Conservation (phyloP, 2,888 invertebrate species). For the Drosophila borealis region DNA sequence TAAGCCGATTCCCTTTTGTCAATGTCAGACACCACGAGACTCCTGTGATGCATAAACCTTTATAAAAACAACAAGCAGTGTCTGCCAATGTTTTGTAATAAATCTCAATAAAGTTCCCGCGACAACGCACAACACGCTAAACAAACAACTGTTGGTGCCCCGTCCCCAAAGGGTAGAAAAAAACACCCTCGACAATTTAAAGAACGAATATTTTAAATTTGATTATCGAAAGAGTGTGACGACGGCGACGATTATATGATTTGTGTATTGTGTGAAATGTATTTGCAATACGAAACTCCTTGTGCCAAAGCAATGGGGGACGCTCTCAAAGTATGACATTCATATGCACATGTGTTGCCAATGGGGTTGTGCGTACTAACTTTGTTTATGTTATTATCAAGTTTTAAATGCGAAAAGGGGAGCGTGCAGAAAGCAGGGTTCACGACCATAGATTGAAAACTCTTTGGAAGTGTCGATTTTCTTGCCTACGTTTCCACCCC, state of each 20-base stretch:
- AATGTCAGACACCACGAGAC: slow-evolving; percentile 16
- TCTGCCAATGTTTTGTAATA: slow-evolving; percentile 70
- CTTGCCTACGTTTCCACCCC: slow-evolving; percentile 34
- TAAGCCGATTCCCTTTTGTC: background rate
- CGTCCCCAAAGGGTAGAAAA: background rate
- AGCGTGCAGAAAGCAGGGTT: slow-evolving; percentile 11
- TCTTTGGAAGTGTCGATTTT: slow-evolving; percentile 43
- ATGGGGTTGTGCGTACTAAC: slow-evolving; percentile 58
- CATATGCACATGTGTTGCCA: slow-evolving; percentile 4
- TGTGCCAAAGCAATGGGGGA: slow-evolving; percentile 1
- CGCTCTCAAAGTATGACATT: background rate
- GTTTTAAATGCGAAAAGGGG: slow-evolving; percentile 32
- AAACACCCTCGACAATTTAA: slow-evolving; percentile 16
- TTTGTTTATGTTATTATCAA: slow-evolving; percentile 81
- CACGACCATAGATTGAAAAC: slow-evolving; percentile 25
- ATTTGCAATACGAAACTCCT: slow-evolving; percentile 48
- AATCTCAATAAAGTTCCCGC: slow-evolving; percentile 74
- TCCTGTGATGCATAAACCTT: background rate
- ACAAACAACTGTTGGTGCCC: slow-evolving; percentile 55
- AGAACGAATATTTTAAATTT: slow-evolving; percentile 71
- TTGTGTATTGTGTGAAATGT: slow-evolving; percentile 63
- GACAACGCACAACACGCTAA: slow-evolving; percentile 45
- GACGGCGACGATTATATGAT: slow-evolving; percentile 67
- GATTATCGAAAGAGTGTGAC: slow-evolving; percentile 64
- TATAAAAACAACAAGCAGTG: slow-evolving; percentile 19